Evolutionary conservation across 2,113 vertebrate species (phyloP).

Genomic region (Pluvialis apricaria): DNA sequence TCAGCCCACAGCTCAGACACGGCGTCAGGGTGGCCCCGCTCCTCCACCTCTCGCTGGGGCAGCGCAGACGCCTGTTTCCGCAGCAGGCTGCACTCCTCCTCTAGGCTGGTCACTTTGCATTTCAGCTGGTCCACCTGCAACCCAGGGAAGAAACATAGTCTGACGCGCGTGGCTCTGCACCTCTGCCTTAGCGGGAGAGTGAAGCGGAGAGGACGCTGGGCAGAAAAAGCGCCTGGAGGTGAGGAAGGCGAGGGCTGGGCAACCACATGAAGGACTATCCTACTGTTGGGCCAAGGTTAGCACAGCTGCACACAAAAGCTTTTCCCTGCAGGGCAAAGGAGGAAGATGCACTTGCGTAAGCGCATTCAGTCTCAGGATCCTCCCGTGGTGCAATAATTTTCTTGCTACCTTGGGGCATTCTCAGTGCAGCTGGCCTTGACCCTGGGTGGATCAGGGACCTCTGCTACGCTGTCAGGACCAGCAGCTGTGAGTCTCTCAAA

Average conservation of each 20-base stretch:
- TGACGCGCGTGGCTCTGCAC: neutral
- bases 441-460: neutral
- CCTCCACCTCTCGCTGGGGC: conserved; percentile 39
- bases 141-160: neutral
- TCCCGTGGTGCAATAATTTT: neutral
- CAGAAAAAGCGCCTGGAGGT: neutral
- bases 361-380: neutral
- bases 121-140: conserved; percentile 89
- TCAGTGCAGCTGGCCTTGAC: neutral
- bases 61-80: neutral
- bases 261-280: neutral
- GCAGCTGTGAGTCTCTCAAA: neutral
- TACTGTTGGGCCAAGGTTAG: neutral
- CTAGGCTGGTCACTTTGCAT: conserved; percentile 76
- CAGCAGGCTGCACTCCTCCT: conserved; percentile 60
- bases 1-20: conserved; percentile 70
- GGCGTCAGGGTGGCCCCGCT: neutral
- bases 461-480: neutral
- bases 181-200: neutral
- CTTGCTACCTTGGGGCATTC: neutral
- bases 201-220: neutral
- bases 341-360: neutral
- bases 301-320: neutral
- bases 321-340: neutral
- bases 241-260: neutral